Percentiles rank a stretch among this genome's conserved stretches.
phyloP scores from a whole-genome alignment of 2,113 vertebrate species.

The Entomyzon cyanotis region DNA sequence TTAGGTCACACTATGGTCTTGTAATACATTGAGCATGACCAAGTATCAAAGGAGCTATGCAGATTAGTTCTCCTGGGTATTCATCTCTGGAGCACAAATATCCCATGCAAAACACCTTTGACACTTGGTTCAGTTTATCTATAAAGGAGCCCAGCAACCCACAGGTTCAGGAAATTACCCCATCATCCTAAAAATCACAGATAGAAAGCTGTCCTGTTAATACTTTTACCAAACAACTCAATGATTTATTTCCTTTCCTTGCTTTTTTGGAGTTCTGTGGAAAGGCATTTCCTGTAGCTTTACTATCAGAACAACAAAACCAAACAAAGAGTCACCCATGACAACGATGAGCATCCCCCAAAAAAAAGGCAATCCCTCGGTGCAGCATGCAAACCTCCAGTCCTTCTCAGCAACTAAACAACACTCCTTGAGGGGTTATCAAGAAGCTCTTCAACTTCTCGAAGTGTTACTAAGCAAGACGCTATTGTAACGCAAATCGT shows the following conservation, averaged over 20 bases:
- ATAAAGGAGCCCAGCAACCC: background rate
- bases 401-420: background rate
- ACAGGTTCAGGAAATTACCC: background rate
- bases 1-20: background rate
- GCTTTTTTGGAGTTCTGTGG: background rate
- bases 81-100: background rate
- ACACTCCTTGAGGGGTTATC: slow-evolving; percentile 42
- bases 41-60: background rate
- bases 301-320: slow-evolving; percentile 11
- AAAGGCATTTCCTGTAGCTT: background rate
- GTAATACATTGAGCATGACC: background rate
- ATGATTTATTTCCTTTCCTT: background rate
- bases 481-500: slow-evolving; percentile 28
- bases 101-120: background rate
- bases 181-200: background rate
- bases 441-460: slow-evolving; percentile 26
- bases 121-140: background rate
- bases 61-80: background rate
- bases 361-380: background rate
- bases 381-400: background rate
- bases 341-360: background rate
- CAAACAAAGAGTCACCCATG: slow-evolving; percentile 31
- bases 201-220: background rate
- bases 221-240: background rate
- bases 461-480: slow-evolving; percentile 28